Conservation (phyloP, 2,888 invertebrate species). For the Holacanthella duospinosa region DNA sequence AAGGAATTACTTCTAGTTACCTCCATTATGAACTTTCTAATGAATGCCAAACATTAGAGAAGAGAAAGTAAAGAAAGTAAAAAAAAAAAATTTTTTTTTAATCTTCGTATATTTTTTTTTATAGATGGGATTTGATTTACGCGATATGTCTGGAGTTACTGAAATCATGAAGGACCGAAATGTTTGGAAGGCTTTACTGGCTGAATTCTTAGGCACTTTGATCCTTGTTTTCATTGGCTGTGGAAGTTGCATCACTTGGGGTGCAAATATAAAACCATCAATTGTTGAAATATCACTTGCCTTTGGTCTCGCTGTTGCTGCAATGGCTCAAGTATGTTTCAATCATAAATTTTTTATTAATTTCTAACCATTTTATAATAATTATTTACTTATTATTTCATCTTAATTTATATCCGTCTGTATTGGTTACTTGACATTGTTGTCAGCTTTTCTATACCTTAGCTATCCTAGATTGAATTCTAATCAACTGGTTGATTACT, state of each 20-base stretch:
- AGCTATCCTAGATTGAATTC: too few relatives aligned
- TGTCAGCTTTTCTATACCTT: too few relatives aligned
- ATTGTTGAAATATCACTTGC: constrained; percentile 34
- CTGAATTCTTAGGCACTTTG: constrained; percentile 77
- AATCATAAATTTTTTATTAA: neutral
- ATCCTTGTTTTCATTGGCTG: constrained; percentile 83
- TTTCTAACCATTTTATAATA: constrained; percentile 1
- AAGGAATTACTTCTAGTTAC: too few relatives aligned
- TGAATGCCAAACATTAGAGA: too few relatives aligned
- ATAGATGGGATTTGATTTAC: constrained; percentile 36
- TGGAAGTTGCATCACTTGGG: constrained; percentile 58
- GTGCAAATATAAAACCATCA: constrained; percentile 42
- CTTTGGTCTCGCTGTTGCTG: constrained; percentile 36
- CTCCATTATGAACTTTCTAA: too few relatives aligned
- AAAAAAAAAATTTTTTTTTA: too few relatives aligned
- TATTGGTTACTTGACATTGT: too few relatives aligned
- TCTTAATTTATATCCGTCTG: too few relatives aligned
- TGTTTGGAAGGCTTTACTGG: constrained; percentile 69
- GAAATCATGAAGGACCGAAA: constrained; percentile 57
- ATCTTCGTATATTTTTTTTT: too few relatives aligned
- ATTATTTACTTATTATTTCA: constrained; percentile 3
- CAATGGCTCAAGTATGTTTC: constrained; percentile 31
- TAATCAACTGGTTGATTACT: too few relatives aligned
- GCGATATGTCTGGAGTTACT: constrained; percentile 55
- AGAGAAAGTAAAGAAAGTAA: too few relatives aligned